Evolutionary conservation across 2,797 vertebrate genomes (phyloP).

Genomic region (Poecilia velifera): DNA sequence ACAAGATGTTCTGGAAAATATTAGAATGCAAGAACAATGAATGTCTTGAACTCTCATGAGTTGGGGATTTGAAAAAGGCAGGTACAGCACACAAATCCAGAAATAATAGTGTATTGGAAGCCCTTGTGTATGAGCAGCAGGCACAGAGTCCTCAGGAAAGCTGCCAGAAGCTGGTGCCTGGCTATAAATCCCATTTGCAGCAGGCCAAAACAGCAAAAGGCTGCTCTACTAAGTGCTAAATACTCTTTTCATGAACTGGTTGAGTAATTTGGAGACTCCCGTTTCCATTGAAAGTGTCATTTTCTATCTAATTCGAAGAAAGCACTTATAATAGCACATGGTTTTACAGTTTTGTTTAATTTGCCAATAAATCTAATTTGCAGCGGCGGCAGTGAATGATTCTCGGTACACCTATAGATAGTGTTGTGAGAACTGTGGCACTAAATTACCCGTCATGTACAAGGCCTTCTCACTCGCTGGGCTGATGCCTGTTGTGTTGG

Average conservation of each 20-base stretch:
- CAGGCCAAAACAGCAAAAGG: neutral
- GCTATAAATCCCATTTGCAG: neutral
- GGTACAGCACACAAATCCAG: neutral
- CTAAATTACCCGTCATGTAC: constrained; percentile 91
- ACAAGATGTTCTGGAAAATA: neutral
- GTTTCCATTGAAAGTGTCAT: neutral
- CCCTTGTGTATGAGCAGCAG: neutral
- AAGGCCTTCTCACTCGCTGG: constrained; percentile 90
- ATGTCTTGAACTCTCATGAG: neutral
- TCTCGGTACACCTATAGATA: neutral
- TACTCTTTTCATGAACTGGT: neutral
- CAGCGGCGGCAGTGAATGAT: neutral
- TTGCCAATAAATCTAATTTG: neutral
- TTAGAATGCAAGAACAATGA: neutral
- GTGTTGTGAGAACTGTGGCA: neutral
- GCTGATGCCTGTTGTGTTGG: constrained; percentile 90
- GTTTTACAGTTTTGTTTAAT: neutral
- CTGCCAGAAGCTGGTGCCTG: neutral
- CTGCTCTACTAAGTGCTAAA: neutral
- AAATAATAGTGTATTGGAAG: neutral
- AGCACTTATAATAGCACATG: neutral
- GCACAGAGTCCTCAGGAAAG: neutral
- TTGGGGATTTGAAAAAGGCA: neutral
- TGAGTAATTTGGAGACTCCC: neutral
- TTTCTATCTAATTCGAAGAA: neutral